Evolutionary conservation across 2,113 vertebrate species (phyloP).

Genomic region (Solea senegalensis): DNA sequence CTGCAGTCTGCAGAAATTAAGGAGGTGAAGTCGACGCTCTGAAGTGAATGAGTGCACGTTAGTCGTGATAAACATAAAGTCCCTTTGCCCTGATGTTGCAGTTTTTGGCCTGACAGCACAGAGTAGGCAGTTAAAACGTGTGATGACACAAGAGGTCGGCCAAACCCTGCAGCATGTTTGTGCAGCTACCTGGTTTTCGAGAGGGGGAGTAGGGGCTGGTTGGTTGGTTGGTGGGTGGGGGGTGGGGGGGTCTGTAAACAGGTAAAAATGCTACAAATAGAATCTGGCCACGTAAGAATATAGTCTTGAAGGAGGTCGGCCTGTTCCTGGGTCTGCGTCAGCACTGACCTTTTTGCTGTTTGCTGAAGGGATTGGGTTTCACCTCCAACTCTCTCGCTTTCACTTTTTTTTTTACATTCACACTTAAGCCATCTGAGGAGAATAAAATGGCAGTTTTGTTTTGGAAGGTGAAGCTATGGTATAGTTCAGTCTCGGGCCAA

Average conservation of each 20-base stretch:
- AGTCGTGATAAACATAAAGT: conserved; percentile 20
- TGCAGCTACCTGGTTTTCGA: conserved; percentile 71
- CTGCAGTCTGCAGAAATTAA: background rate
- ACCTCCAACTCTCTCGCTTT: conserved; percentile 61
- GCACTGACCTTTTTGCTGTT: conserved; percentile 84
- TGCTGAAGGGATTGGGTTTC: conserved; percentile 82
- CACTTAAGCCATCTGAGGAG: conserved; percentile 66
- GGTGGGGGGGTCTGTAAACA: conserved; percentile 75
- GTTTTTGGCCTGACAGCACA: conserved; percentile 53
- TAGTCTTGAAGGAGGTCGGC: conserved; percentile 67
- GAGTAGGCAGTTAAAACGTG: conserved; percentile 64
- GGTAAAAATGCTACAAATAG: conserved; percentile 80
- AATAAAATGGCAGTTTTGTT: conserved; percentile 78
- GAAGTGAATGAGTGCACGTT: conserved; percentile 11
- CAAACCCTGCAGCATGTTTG: conserved; percentile 75
- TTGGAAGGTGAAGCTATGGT: conserved; percentile 24
- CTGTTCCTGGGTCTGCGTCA: conserved; percentile 77
- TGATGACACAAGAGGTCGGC: conserved; percentile 69
- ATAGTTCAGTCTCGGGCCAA: conserved; percentile 35
- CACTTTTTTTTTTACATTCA: conserved; percentile 56
- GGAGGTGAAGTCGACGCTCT: background rate
- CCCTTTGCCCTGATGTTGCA: conserved; percentile 26
- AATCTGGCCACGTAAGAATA: conserved; percentile 73
- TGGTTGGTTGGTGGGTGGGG: no score
- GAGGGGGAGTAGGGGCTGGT: conserved; percentile 22